A percentile compares a stretch with the other conserved stretches of the same genome.
Evolutionary conservation across 2,113 vertebrate genomes (phyloP).

Genomic region (Macrotus californicus): DNA sequence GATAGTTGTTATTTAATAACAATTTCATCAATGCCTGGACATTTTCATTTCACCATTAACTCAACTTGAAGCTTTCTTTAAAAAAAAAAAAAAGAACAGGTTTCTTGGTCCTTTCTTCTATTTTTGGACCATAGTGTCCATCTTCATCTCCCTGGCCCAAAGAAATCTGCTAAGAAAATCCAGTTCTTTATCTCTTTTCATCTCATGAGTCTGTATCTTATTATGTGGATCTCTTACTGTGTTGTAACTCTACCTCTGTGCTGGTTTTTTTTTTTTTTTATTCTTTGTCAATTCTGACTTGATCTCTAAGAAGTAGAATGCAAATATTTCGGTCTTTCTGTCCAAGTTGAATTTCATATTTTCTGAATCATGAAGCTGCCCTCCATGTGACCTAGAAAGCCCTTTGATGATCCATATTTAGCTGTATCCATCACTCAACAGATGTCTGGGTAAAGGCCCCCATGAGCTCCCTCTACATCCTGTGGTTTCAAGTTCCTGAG

Average conservation of each 20-base stretch:
- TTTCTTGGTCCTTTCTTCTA: neutral
- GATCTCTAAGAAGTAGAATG: conserved; percentile 32
- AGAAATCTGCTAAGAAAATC: neutral
- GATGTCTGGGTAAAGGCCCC: conserved; percentile 71
- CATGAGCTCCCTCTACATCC: conserved; percentile 70
- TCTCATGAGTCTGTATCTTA: conserved; percentile 31
- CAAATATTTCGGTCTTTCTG: conserved; percentile 44
- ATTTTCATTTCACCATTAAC: neutral
- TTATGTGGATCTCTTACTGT: neutral
- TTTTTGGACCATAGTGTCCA: conserved; percentile 4
- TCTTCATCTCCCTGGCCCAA: neutral
- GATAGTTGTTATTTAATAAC: neutral
- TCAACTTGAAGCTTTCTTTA: neutral
- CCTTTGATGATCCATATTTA: conserved; percentile 77
- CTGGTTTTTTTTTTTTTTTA: neutral
- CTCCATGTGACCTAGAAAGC: conserved; percentile 71
- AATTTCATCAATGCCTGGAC: neutral
- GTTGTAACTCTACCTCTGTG: neutral
- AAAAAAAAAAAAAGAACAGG: neutral
- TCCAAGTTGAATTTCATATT: conserved; percentile 61
- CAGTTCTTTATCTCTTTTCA: conserved; percentile 1
- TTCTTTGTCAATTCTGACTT: conserved; percentile 17
- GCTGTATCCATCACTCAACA: conserved; percentile 74
- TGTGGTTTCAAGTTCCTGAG: conserved; percentile 75
- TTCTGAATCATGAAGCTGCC: conserved; percentile 67